phyloP scores from a whole-genome alignment of 2,888 invertebrate genomes.

The Drepana falcataria region DNA sequence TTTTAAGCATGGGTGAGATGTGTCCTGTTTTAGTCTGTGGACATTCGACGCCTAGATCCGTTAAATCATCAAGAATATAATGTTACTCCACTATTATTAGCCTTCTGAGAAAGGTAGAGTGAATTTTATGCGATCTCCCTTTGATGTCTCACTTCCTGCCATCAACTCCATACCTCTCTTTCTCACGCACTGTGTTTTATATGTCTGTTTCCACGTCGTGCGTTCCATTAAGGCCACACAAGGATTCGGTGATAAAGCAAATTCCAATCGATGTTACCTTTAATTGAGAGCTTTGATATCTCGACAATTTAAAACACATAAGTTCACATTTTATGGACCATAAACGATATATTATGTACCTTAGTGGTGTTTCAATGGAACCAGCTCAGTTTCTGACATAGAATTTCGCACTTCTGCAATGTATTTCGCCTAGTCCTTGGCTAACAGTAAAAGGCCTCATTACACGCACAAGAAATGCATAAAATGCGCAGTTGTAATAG shows the following conservation, averaged over 20 bases:
- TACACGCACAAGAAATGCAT: too few species aligned
- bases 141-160: constrained; percentile 42
- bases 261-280: constrained; percentile 6
- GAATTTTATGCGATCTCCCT: constrained; percentile 36
- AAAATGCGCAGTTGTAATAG: too few species aligned
- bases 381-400: too few species aligned
- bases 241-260: constrained; percentile 19
- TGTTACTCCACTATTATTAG: constrained; percentile 3
- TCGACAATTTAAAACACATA: too few species aligned
- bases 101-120: constrained; percentile 1
- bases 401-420: too few species aligned
- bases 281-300: background rate
- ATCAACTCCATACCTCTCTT: constrained; percentile 2
- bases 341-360: too few species aligned
- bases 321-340: too few species aligned
- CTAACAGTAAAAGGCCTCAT: too few species aligned
- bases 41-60: background rate
- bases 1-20: too few species aligned
- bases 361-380: too few species aligned
- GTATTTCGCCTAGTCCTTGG: too few species aligned
- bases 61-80: background rate
- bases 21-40: too few species aligned
- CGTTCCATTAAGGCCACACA: constrained; percentile 27
- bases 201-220: constrained; percentile 8
- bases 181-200: background rate